A percentile compares a stretch with the other conserved stretches of the same genome.
Conservation (phyloP, 1,140 invertebrate species). For the Scylla paramamosain region DNA sequence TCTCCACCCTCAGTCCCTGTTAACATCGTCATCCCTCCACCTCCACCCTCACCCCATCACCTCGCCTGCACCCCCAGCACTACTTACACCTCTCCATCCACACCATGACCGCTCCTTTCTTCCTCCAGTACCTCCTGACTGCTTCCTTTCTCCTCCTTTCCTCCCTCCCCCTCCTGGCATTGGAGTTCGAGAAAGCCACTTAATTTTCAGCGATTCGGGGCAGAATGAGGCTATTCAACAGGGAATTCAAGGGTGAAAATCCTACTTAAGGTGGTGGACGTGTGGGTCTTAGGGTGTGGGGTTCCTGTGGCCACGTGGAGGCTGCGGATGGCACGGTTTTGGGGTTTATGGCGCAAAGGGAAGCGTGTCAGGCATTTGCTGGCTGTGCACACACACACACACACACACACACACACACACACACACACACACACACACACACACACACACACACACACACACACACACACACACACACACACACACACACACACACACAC, state of each 20-base stretch:
- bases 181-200: neutral
- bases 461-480: neutral
- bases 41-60: neutral
- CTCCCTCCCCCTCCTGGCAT: neutral
- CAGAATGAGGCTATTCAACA: neutral
- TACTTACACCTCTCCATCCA: neutral
- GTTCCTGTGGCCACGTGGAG: neutral
- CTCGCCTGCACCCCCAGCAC: neutral
- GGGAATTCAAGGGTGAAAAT: neutral
- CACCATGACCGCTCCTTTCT: neutral
- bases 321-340: neutral
- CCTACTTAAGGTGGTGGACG: neutral
- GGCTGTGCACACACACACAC: neutral
- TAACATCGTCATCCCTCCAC: neutral
- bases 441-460: neutral
- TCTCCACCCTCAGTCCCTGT: neutral
- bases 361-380: too few relatives aligned
- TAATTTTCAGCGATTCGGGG: neutral
- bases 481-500: conserved; percentile 21
- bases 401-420: conserved; percentile 22
- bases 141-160: neutral
- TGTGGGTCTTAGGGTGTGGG: neutral
- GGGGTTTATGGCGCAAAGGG: too few relatives aligned
- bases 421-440: neutral
- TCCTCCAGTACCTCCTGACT: neutral